Conservation (phyloP, 2,113 vertebrate species). For the Cryptoleucopteryx plumbea region DNA sequence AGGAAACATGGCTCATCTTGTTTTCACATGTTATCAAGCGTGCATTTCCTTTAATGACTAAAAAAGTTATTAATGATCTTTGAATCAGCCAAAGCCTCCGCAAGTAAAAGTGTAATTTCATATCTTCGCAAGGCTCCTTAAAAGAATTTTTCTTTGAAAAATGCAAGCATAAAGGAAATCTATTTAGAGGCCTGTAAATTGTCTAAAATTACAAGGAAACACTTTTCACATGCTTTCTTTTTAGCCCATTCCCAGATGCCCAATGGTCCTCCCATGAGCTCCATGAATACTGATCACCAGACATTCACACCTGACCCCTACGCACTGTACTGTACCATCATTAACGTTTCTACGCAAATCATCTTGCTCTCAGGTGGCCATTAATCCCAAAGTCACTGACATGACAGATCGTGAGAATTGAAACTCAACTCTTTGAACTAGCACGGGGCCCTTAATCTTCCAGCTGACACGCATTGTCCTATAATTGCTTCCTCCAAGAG, state of each 20-base stretch:
- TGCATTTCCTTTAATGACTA: neutral
- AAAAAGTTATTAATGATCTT: neutral
- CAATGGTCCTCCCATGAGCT: neutral
- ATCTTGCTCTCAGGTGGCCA: neutral
- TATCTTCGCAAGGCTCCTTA: neutral
- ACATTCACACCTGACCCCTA: neutral
- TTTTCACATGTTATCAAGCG: neutral
- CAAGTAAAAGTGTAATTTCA: neutral
- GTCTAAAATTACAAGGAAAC: neutral
- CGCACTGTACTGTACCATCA: neutral
- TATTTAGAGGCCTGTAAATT: neutral
- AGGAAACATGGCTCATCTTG: neutral
- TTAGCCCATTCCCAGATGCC: neutral
- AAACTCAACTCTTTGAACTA: neutral
- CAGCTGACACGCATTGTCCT: neutral
- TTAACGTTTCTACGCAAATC: neutral
- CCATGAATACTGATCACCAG: neutral
- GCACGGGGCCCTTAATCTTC: slow-evolving; percentile 2
- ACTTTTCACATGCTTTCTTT: neutral
- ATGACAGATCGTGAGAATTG: neutral
- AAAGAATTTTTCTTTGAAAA: neutral
- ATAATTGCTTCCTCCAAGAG: slow-evolving; percentile 1
- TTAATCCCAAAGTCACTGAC: neutral
- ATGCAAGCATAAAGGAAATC: neutral
- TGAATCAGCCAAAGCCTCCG: neutral